Evolutionary conservation across 2,797 vertebrate genomes (phyloP), one percentile per base, ranked within the genome.

Genomic region (Scolopax bukidnonensis): DNA sequence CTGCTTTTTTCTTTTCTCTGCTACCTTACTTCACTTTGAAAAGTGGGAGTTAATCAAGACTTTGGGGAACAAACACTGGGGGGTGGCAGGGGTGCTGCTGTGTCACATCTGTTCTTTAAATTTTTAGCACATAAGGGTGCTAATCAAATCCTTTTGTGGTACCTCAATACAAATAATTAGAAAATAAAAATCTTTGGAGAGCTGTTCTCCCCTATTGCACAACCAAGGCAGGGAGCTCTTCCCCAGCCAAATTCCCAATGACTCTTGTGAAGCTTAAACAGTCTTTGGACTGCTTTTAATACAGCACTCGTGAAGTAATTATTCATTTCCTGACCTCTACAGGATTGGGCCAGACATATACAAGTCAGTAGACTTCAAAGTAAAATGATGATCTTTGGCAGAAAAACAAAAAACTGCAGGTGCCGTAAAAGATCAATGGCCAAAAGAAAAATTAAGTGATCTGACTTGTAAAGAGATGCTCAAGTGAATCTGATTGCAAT

Each of bases 341-440:
- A 82, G 87, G 70, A 68, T 14, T 25, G 3, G 30, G 85, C 89
- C 74, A 83, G 86, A 85, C 75, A 54, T 36, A 95, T 56, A 24
- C 85, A 60, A 94, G 64, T 83, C 91, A 94, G 78, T 32, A 65
- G 67, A 85, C 73, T 89, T 94, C 89, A 89, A 95, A 91, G 85
- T 28, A 69, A 94, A 86, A 96, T 82, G 4, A 94, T 53, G 76
- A 76, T 95, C 73, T 91, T 94, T 89, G 77, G 91, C 95, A 73
- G 57, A 91, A 96, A 96, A 92, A 54, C 90, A 95, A 97, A 96
- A 95, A 87, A 38, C 67, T 91, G 80, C 90, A 89, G 82, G 84
- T 94, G 86, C 43, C 83, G 30, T 40, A 43, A 86, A 74, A 93
- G 78, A 85, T 78, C 50, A 16, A 60, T 75, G 84, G 79, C 73